Evolutionary conservation across 2,113 vertebrate genomes (phyloP).

Genomic region (Danio rerio): GRCz12tu NC_133185.1:4111501-4112000

Average conservation of each 20-base stretch:
- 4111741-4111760: constrained; percentile 11
- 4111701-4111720: constrained; percentile 48
- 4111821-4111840: constrained; percentile 24
- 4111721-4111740: constrained; percentile 43
- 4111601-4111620: not conserved
- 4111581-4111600: not conserved
- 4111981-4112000: not conserved
- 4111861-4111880: constrained; percentile 49
- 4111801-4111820: constrained; percentile 49
- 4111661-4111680: constrained; percentile 50
- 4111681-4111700: constrained; percentile 38
- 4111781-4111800: not conserved
- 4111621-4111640: constrained; percentile 29
- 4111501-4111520: not conserved
- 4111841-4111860: constrained; percentile 55
- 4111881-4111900: constrained; percentile 55
- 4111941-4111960: constrained; percentile 12
- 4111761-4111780: constrained; percentile 9
- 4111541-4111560: constrained; percentile 5
- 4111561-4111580: not conserved
- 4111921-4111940: constrained; percentile 25
- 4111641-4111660: constrained; percentile 41
- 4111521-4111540: not conserved
- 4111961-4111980: constrained; percentile 43
- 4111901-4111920: constrained; percentile 56